Conservation (phyloP, 2,888 invertebrate genomes). For the Eledona agricola region DNA sequence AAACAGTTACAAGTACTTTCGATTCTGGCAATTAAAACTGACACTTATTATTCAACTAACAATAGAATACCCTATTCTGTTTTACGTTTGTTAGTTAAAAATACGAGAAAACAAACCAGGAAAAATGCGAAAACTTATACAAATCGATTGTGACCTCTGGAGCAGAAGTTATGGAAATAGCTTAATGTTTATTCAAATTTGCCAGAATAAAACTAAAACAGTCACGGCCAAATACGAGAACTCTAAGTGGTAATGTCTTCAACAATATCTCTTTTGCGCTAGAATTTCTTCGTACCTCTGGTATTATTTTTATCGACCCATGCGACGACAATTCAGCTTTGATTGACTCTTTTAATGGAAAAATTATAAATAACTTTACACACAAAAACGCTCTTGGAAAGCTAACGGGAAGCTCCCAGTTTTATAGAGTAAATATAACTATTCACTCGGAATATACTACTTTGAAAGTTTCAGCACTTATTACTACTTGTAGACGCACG, state of each 20-base stretch:
- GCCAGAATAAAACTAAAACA: slow-evolving; percentile 28
- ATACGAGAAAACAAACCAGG: slow-evolving; percentile 2
- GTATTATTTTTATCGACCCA: too few relatives aligned
- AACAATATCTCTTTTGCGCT: slow-evolving; percentile 10
- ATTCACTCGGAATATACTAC: too few relatives aligned
- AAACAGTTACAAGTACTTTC: neutral
- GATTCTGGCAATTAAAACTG: slow-evolving; percentile 8
- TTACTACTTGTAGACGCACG: too few relatives aligned
- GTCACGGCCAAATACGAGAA: slow-evolving; percentile 29
- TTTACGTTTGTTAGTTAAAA: too few relatives aligned
- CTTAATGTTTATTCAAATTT: slow-evolving; percentile 34
- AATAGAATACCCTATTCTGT: too few relatives aligned
- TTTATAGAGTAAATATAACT: too few relatives aligned
- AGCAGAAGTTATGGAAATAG: slow-evolving; percentile 30
- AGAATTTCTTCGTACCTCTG: slow-evolving; percentile 24
- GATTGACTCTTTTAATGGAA: too few relatives aligned
- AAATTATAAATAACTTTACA: too few relatives aligned
- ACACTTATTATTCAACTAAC: slow-evolving; percentile 17
- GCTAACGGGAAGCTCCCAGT: too few relatives aligned
- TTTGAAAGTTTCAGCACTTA: too few relatives aligned
- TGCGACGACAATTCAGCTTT: too few relatives aligned
- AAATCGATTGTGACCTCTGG: slow-evolving; percentile 27
- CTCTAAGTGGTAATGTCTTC: slow-evolving; percentile 23
- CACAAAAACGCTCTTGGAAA: too few relatives aligned
- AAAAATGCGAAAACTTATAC: slow-evolving; percentile 14